Conservation (phyloP, 2,888 invertebrate species). For the Cyrtodaria siliqua region DNA sequence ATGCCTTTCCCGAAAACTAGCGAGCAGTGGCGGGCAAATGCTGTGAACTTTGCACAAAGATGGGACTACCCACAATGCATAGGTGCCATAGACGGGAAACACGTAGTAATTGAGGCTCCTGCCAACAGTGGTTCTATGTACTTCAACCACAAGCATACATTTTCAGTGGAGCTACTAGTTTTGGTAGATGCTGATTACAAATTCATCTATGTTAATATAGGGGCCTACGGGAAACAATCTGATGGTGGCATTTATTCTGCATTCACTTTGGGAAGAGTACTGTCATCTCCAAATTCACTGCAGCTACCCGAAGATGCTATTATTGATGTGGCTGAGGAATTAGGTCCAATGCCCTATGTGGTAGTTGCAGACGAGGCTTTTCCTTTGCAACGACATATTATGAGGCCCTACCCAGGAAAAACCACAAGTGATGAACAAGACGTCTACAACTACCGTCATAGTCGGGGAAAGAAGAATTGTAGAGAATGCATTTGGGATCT, state of each 20-base stretch:
- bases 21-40: conserved; percentile 15
- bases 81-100: conserved; percentile 60
- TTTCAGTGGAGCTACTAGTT: conserved; percentile 57
- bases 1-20: background rate
- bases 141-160: conserved; percentile 50
- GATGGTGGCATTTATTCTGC: conserved; percentile 3
- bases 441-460: conserved; percentile 11
- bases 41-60: conserved; percentile 62
- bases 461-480: conserved; percentile 3
- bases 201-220: conserved; percentile 80
- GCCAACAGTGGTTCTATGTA: conserved; percentile 36
- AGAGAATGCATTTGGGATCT: conserved; percentile 8
- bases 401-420: conserved; percentile 5
- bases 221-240: conserved; percentile 77
- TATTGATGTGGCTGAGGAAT: background rate
- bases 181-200: conserved; percentile 84
- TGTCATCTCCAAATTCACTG: conserved; percentile 7
- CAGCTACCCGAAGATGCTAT: conserved; percentile 2
- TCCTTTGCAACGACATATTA: background rate
- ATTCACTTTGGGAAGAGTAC: conserved; percentile 6
- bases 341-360: conserved; percentile 3
- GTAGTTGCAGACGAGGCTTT: conserved; percentile 9
- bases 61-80: conserved; percentile 82
- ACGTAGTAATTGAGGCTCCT: conserved; percentile 34
- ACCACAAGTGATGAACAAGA: background rate